A percentile compares a stretch with the other conserved stretches of the same genome.
phyloP scores from a whole-genome alignment of 2,888 invertebrate genomes.

The Deroplatys truncata region DNA sequence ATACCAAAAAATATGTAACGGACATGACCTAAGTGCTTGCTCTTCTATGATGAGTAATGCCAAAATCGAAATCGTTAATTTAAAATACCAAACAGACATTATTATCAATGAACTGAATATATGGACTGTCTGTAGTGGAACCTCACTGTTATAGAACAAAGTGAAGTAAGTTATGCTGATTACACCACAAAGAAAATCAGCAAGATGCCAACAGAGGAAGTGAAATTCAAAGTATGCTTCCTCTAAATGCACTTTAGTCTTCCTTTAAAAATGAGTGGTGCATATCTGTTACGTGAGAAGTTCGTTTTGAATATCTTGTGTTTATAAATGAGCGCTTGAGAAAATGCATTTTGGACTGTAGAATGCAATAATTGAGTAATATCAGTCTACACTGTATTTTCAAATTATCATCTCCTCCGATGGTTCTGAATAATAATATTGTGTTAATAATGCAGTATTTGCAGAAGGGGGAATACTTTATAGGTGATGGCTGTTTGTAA shows the following conservation, averaged over 20 bases:
- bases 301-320: neutral
- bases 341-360: conserved; percentile 24
- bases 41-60: neutral
- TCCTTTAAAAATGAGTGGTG: neutral
- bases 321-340: neutral
- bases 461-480: conserved; percentile 25
- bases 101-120: neutral
- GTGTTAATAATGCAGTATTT: conserved; percentile 10
- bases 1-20: neutral
- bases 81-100: neutral
- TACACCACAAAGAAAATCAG: neutral
- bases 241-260: neutral
- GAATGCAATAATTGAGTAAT: neutral
- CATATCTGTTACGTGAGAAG: neutral
- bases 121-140: neutral
- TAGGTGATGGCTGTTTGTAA: conserved; percentile 27
- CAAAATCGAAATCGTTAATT: neutral
- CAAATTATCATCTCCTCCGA: conserved; percentile 31
- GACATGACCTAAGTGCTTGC: neutral
- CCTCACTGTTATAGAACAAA: neutral
- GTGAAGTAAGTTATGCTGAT: neutral
- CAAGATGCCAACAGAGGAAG: neutral
- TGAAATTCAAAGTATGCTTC: neutral
- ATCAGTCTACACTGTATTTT: conserved; percentile 29
- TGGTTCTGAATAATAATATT: conserved; percentile 25